phyloP scores from a whole-genome alignment of 2,113 vertebrate species.

The Saimiri boliviensis region DNA sequence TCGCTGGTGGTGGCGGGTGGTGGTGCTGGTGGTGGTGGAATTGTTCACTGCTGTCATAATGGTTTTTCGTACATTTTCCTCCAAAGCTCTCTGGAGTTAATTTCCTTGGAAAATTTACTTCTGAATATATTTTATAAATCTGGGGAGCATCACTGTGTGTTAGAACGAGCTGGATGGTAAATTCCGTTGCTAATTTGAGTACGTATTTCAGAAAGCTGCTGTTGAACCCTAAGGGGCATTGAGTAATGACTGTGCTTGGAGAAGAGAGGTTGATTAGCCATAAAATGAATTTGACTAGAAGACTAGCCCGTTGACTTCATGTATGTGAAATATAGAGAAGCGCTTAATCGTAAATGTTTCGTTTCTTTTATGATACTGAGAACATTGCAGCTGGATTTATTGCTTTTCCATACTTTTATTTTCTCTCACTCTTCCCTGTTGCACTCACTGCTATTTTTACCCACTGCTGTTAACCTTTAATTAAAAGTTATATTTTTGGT shows the following conservation, averaged over 20 bases:
- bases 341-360: accelerated
- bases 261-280: background rate
- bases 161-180: background rate
- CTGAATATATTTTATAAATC: background rate
- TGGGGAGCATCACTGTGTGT: background rate
- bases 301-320: background rate
- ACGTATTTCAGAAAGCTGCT: background rate
- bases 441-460: background rate
- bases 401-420: background rate
- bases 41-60: accelerated
- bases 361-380: background rate
- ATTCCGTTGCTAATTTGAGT: background rate
- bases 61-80: background rate
- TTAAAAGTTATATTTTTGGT: background rate
- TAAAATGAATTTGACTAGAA: accelerated
- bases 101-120: background rate
- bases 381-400: background rate
- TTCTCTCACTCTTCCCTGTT: background rate
- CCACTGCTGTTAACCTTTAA: background rate
- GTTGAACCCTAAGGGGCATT: accelerated
- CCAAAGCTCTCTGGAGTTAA: background rate
- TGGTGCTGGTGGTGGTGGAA: too few relatives aligned
- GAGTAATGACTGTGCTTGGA: accelerated
- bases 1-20: too few relatives aligned
- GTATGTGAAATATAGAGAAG: accelerated